These are phyloP conservation scores for Dyspetes luteomarginatus DNA, from an alignment of 2,888 invertebrate genomes.

Conservation along the genomic window DNA sequence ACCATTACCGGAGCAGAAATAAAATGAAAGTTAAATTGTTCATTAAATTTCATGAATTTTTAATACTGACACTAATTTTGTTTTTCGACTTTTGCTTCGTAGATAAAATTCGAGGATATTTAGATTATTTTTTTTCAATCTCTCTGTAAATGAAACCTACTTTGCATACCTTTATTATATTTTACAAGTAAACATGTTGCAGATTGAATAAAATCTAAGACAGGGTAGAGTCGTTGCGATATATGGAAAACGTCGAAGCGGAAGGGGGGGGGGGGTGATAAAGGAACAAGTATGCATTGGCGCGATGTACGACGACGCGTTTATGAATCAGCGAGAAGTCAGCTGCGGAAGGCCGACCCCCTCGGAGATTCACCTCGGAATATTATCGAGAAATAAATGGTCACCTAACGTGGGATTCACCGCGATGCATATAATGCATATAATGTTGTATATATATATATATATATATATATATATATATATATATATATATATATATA, in stretches of 20 bases:
- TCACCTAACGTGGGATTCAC: conserved; percentile 65
- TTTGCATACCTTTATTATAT: conserved; percentile 8
- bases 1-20: too few species aligned
- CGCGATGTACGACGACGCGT: conserved; percentile 54
- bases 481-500: too few species aligned
- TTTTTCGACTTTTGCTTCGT: not conserved
- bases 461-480: conserved; percentile 48
- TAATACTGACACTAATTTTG: not conserved
- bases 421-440: conserved; percentile 48
- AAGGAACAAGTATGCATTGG: conserved; percentile 36
- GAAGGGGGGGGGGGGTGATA: conserved; percentile 31
- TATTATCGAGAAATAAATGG: conserved; percentile 67
- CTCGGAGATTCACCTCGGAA: conserved; percentile 62
- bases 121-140: not conserved
- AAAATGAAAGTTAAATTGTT: not conserved
- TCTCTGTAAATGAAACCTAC: not conserved
- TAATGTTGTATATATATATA: conserved; percentile 54
- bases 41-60: not conserved
- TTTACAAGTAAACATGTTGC: conserved; percentile 17
- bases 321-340: conserved; percentile 63
- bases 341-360: conserved; percentile 60
- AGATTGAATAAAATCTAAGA: conserved; percentile 16
- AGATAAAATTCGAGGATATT: too few species aligned
- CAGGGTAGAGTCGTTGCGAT: not conserved
- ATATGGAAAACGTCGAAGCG: conserved; percentile 32